Base-by-base conservation (phyloP, 2,113 vertebrate genomes). In the Pundamilia nyererei region DNA sequence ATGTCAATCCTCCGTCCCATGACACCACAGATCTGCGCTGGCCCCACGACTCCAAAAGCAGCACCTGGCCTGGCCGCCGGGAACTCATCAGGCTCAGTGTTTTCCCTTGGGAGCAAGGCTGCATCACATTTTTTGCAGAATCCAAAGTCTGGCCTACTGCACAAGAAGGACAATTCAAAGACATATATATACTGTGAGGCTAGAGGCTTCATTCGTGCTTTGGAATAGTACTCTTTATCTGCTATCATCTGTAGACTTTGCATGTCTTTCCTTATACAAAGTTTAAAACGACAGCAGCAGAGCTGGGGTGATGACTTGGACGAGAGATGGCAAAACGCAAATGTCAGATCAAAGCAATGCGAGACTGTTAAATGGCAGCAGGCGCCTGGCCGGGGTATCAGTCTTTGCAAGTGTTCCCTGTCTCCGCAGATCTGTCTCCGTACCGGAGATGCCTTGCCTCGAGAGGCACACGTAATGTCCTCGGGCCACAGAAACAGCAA, bases 311-410 rank as follows among this genome's bases (percentile, higher is more conserved):
- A 96, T 87, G 96, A 96, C 92, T n/a, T 75, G 96, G 96, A 95
- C 95, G 29, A 12, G 96, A 92, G 92, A 94, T 89, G 91, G 92
- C 84, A 88, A 96, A 97, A 96, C 93, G 95, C 94, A 97, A 98
- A 97, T 97, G 97, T 98, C 98, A 98, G 93, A 94, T 95, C 94
- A 70, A 91, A 92, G 79, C 75, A 85, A 72, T 82, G 89, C 1
- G 87, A 95, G 96, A 92, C 96, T 95, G 97, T 95, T 97, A 98
- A 98, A 98, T 97, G 97, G 97, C 97, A 98, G 92, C 95, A 92
- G 97, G 95, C 90, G 97, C 97, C 97, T 70, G 94, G 93, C 91
- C 77, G 94, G 97, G 95, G 96, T 97, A 97, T 97, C 95, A 94
- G 96, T 95, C 96, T 95, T 96, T 89, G 96, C 97, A 95, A 97